Base-by-base conservation (phyloP, 2,113 vertebrate genomes). In the Leptobrachium ailaonicum region DNA sequence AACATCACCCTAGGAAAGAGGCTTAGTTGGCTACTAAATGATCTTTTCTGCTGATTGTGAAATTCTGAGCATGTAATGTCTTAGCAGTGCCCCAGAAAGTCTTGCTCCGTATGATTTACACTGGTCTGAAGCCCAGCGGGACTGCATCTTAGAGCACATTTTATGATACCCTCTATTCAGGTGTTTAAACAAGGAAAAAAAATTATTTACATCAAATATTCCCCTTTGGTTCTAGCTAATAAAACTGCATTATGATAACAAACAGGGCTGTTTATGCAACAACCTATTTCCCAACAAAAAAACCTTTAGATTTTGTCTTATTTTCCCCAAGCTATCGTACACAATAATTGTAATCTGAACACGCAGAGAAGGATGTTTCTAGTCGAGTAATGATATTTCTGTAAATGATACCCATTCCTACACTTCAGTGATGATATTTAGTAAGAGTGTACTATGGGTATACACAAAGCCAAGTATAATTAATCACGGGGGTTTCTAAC, bases 171-270 rank as follows among this genome's bases (percentile, higher is more conserved):
- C 78, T 58, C 41, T 41, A 47, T 74, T 80, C 63, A 74, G 71
- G 78, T 80, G 71, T 80, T 80, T 80, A 80, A 80, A 80, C 63
- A 80, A 74, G 71, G 6, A 73, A 80, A 79, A 78, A 80, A 73
- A 80, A 74, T 41, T 45, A 80, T 80, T 80, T 68, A 68, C 71
- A 74, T 80, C 67, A 68, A 80, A 80, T 60, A 80, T 80, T 74
- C 71, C 78, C 78, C 68, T 74, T 74, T 73, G 78, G 63, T 63
- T 60, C 71, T 74, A 74, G 73, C 78, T 80, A 50, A 80, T 73
- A 74, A 80, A 80, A 80, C 71, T 40, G 5, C 64, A 80, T 68
- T 68, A 67, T 74, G 74, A 80, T 80, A 63, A 74, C 71, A 68
- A 80, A 11, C 78, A 73, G 64, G 44, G 11, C 9, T 62, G 58